Base-by-base conservation (phyloP, 2,888 invertebrate species). In the Rotaria sp. region DNA sequence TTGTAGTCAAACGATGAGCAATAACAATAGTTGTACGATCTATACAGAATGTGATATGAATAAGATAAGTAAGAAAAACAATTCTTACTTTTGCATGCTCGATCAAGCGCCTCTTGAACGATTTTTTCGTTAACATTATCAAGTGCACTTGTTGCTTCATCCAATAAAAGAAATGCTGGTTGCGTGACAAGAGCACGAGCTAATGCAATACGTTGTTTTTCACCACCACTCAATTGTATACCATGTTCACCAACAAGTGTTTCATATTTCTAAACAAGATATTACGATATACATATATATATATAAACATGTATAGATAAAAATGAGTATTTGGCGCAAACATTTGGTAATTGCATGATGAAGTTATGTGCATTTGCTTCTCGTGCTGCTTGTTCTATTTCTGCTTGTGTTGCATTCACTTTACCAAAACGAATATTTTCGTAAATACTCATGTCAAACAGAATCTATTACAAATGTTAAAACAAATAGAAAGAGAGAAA, bases 291-390 rank as follows among this genome's bases (percentile, higher is more conserved):
- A 45, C 10, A 8, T 45, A 45, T 45, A 45, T 10, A 45, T 10
- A 45, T 5, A n/a, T n/a, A n/a, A n/a, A n/a, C n/a, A n/a, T n/a
- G n/a, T n/a, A n/a, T n/a, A n/a, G n/a, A n/a, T n/a, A 45, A 45
- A 45, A 10, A 45, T 45, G 10, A 45, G 10, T 45, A 45, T 57
- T 57, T 1, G 0, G n/a, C 1, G n/a, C 57, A 57, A 59, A 86
- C 86, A 50, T 86, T 55, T 26, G 86, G 84, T 50, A 86, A 38
- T 38, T 35, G 52, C 86, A 86, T 86, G 10, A 92, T 90, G 88
- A 92, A 92, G 87, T 90, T 89, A 87, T 99, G 97, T 24, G 99
- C 92, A 91, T 98, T 96, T 0, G 98, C 96, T 95, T 97, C 94
- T 90, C 93, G 91, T 45, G 10, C 45, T 45, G 45, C 45, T 5